Base-by-base conservation (phyloP, 1,140 invertebrate genomes). In the Trigoniulus corallinus region DNA sequence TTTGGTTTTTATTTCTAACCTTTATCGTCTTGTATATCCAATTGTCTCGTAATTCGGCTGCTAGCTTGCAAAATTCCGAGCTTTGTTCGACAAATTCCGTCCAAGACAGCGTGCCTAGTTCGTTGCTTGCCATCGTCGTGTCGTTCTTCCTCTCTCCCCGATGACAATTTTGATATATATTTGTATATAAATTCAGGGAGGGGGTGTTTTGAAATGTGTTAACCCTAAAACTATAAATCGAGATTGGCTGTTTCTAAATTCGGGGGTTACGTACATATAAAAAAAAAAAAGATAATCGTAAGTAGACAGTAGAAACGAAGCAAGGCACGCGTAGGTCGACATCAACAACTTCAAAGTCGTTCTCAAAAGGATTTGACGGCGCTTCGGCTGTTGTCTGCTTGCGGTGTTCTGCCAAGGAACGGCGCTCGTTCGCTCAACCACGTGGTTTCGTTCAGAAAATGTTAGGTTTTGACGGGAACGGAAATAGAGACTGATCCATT, bases 11-110 rank as follows among this genome's bases (percentile, higher is more conserved):
- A 34, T 34, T 39, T 7, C 27, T 29, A 34, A 48, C 47, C 47
- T 48, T 48, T 34, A 48, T 4, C 23, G 3, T 48, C 21, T 22
- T 48, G 18, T 10, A 29, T 4, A 24, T 34, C 47, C 47, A 48
- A 7, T 39, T 18, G 27, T 48, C 47, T 18, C 22, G 18, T 48
- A 48, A 48, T 3, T 10, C 4, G 15, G 47, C 23, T 18, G 47
- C 13, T 4, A 48, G 4, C 3, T 15, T 27, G 10, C 10, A 3
- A 10, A 47, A 47, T 21, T 24, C 4, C 26, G 21, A n/a, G 20
- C 10, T 7, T 4, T 4, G 12, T 47, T 24, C 20, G 10, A 7
- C 10, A 47, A 48, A 48, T 37, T 48, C 3, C 37, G 26, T 10
- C 45, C 45, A 47, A 12, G 45, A 21, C 20, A 47, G 13, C 4